Evolutionary conservation across 1,140 invertebrate species (phyloP), one percentile per base, ranked within the genome.

Genomic region (Reticulitermes speratus): DNA sequence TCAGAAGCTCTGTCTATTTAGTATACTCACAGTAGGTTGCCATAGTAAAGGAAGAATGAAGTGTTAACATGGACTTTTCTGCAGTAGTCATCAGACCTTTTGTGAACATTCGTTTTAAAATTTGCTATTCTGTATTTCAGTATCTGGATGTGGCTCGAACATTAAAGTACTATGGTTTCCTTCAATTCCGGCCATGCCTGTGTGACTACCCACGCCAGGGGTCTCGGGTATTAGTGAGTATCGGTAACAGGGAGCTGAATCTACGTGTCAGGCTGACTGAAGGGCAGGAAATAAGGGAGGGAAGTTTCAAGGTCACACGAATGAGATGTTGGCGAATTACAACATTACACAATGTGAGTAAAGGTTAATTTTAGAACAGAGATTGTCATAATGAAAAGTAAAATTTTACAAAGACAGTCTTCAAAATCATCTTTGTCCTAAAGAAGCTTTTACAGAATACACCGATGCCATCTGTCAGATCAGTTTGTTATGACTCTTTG

Each of bases 281-380:
- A 82, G 90, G 90, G 44, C 90, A 91, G 83, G 91, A 93, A 88
- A 90, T 94, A 9, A 94, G 93, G 89, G 97, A 99, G 91, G 95
- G 96, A 25, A 93, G 93, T 89, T 99, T 98, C 90, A 97, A 97
- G 92, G 97, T 99, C 11, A 98, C 98, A 2, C 93, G 98, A 88
- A 99, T 99, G 95, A 94, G 96, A 88, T 98, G 98, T 89, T 99
- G 98, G 98, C 93, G 98, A 88, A 98, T 99, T n/a, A 98, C 96
- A 44, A 97, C 96, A 0, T 91, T 96, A 87, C 96, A 96, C 88
- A 93, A 93, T 89, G 96, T 97, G 91, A 94, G 93, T 92, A 81
- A 87, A 59, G 30, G 1, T 55, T 55, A 55, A 38, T 38, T 38
- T 38, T 38, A 38, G 25, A 81, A 30, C 69, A 25, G 25, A n/a